Evolutionary conservation across 2,888 invertebrate species (phyloP).

Genomic region (Cerceris rybyensis): DNA sequence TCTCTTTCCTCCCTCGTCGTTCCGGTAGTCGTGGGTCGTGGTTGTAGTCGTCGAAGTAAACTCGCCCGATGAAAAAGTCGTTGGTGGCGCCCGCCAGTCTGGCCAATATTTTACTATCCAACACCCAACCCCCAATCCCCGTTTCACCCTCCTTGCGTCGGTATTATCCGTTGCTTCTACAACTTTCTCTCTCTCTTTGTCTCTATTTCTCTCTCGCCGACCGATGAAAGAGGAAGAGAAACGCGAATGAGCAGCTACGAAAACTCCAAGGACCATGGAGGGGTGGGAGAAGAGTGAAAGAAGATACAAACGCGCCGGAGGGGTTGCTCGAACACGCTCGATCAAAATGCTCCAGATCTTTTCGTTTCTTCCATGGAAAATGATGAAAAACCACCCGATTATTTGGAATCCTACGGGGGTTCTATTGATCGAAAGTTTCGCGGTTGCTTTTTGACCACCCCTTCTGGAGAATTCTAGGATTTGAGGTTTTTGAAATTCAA

Average conservation of each 20-base stretch:
- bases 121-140: constrained; percentile 39
- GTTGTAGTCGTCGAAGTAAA: constrained; percentile 53
- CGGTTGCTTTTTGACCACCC: neutral
- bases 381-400: constrained; percentile 8
- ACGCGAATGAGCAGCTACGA: constrained; percentile 13
- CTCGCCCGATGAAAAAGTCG: constrained; percentile 66
- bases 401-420: neutral
- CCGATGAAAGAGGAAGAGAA: constrained; percentile 35
- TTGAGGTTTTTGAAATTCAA: no score
- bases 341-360: constrained; percentile 50
- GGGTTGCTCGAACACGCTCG: constrained; percentile 38
- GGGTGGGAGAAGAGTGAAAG: constrained; percentile 17
- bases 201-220: constrained; percentile 13
- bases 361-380: constrained; percentile 21
- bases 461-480: no score
- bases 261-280: neutral
- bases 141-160: constrained; percentile 16
- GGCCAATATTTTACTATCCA: constrained; percentile 79
- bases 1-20: constrained; percentile 1
- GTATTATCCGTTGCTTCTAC: constrained; percentile 58
- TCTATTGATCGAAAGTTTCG: constrained; percentile 10
- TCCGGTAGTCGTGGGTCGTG: constrained; percentile 35
- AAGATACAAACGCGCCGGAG: constrained; percentile 21
- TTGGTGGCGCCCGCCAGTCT: constrained; percentile 76
- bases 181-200: no score